Percentiles rank a stretch among this genome's conserved stretches.
phyloP scores from a whole-genome alignment of 2,888 invertebrate genomes.

The Idaea straminata region DNA sequence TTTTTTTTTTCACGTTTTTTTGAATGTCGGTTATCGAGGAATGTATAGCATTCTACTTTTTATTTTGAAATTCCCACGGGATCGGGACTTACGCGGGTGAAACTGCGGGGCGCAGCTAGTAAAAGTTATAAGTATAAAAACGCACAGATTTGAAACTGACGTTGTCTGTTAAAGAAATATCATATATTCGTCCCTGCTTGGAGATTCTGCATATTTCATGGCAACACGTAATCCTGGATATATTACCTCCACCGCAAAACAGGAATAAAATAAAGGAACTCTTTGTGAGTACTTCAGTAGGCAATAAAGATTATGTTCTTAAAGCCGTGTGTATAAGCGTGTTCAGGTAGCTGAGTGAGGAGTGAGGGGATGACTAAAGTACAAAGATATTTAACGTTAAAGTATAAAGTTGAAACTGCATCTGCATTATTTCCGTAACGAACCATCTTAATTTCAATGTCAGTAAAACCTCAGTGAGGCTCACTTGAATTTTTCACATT shows the following conservation, averaged over 20 bases:
- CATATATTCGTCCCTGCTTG: constrained; percentile 38
- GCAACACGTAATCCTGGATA: constrained; percentile 45
- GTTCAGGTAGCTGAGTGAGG: constrained; percentile 40
- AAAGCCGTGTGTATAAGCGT: constrained; percentile 45
- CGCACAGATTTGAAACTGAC: constrained; percentile 33
- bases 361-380: constrained; percentile 35
- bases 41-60: no score
- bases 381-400: neutral
- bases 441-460: no score
- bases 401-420: no score
- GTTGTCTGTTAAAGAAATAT: constrained; percentile 35
- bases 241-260: constrained; percentile 43
- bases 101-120: no score
- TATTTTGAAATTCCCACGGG: no score
- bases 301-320: constrained; percentile 68
- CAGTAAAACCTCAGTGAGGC: no score
- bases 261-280: constrained; percentile 57
- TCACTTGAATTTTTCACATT: no score
- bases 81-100: no score
- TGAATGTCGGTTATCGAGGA: no score
- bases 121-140: neutral
- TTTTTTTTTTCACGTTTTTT: no score
- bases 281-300: constrained; percentile 46
- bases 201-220: constrained; percentile 50
- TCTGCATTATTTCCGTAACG: no score